Conservation (phyloP, 2,888 invertebrate genomes). For the Trypoxylon attenuatum region DNA sequence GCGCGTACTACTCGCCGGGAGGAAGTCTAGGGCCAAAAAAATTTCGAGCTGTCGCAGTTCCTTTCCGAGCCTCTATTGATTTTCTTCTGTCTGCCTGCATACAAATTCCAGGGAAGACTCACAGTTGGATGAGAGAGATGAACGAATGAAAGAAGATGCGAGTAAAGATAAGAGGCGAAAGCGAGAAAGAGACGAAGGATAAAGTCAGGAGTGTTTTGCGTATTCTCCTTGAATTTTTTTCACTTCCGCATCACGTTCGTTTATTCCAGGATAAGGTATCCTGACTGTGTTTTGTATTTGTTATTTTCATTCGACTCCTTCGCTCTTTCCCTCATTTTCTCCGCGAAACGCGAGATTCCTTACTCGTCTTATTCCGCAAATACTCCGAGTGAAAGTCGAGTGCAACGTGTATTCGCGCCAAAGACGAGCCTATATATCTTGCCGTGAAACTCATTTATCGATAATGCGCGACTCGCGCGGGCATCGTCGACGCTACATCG, state of each 20-base stretch:
- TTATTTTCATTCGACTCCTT: background rate
- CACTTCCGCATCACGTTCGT: background rate
- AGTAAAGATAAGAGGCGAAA: too few species aligned
- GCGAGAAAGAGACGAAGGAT: too few species aligned
- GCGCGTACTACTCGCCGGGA: conserved; percentile 5
- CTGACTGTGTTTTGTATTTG: too few species aligned
- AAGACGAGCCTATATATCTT: background rate
- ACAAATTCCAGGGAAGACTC: too few species aligned
- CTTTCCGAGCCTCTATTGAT: conserved; percentile 23
- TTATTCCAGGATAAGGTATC: too few species aligned
- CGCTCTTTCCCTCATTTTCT: background rate
- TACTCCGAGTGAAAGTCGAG: background rate
- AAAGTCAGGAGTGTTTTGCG: too few species aligned
- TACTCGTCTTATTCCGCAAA: background rate
- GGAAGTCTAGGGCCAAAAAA: conserved; percentile 8
- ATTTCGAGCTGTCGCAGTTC: conserved; percentile 3
- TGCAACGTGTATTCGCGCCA: background rate
- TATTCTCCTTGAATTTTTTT: background rate
- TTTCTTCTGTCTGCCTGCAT: conserved; percentile 11
- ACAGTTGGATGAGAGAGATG: too few species aligned
- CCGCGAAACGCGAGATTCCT: background rate
- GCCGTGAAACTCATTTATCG: background rate
- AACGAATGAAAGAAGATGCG: too few species aligned
- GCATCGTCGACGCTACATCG: background rate
- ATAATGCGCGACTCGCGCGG: background rate